Evolutionary conservation across 2,888 invertebrate genomes (phyloP), one percentile per base, ranked within the genome.

Genomic region (Lycia hirtaria): DNA sequence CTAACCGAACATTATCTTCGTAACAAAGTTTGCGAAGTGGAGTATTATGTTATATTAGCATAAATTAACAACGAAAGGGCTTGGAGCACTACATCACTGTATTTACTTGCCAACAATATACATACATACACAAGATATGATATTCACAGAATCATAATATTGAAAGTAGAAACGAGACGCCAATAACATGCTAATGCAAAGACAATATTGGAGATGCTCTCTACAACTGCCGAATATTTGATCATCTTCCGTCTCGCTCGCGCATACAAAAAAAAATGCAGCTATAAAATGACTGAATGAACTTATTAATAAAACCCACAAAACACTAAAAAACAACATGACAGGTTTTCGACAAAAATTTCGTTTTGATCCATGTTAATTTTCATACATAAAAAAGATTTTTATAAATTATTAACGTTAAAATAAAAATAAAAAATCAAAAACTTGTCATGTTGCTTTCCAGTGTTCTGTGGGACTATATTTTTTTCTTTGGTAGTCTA

Each of bases 111-210:
- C n/a, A 35, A 35, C 24, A 28, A 19, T 44, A 43, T 26, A 17
- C 3, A 3, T 9, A 17, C 12, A 3, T 22, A 38, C 15, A 12
- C 38, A 22, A 12, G 12, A 20, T 3, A 24, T 24, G 24, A 24
- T 7, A 9, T 24, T 7, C 9, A 7, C 9, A 7, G 24, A 1
- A 7, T 1, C 40, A 28, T 26, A 17, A 48, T 37, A 37, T 24
- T 41, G 45, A 20, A 40, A 41, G 26, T 20, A 28, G 41, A 41
- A 54, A 54, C 43, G 40, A 48, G 56, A 56, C 26, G 26, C 67
- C 73, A 76, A 77, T 79, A 76, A 74, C 65, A 79, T 79, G 76
- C 65, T 76, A 77, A 79, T 78, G 50, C 49, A 63, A 63, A 65
- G 71, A 65, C 71, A 71, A 75, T 73, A 73, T 76, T 71, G 59